These are phyloP conservation scores for Sialis lutaria DNA, from an alignment of 2,888 invertebrate genomes.

Conservation along the genomic window DNA sequence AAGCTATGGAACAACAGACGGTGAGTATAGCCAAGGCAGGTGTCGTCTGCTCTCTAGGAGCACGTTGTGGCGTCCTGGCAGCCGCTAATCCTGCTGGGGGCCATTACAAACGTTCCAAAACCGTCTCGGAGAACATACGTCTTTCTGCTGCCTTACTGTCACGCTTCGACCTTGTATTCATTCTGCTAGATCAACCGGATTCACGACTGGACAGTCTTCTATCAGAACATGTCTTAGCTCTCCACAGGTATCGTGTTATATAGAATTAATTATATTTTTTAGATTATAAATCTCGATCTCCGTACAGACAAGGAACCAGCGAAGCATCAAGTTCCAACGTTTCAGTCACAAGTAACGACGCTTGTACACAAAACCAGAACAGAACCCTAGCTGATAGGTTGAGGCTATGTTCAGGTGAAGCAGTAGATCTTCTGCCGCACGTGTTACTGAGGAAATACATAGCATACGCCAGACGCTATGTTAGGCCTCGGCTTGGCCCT, in stretches of 20 bases:
- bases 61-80: slow-evolving; percentile 72
- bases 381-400: slow-evolving; percentile 25
- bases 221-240: slow-evolving; percentile 67
- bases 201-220: slow-evolving; percentile 58
- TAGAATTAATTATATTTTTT: neutral
- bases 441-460: slow-evolving; percentile 75
- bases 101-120: slow-evolving; percentile 74
- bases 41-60: slow-evolving; percentile 62
- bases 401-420: slow-evolving; percentile 37
- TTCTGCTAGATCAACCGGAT: slow-evolving; percentile 74
- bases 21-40: slow-evolving; percentile 86
- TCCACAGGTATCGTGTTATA: slow-evolving; percentile 38
- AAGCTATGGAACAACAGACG: slow-evolving; percentile 89
- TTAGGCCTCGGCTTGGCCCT: slow-evolving; percentile 56
- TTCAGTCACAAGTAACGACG: neutral
- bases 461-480: slow-evolving; percentile 76
- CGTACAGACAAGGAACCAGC: neutral
- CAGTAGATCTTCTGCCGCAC: slow-evolving; percentile 54
- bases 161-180: slow-evolving; percentile 84
- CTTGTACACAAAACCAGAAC: too few relatives aligned
- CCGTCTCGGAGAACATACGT: slow-evolving; percentile 77
- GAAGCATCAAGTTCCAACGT: neutral
- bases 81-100: slow-evolving; percentile 87
- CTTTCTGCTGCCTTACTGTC: slow-evolving; percentile 73
- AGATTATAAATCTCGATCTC: neutral